These are phyloP conservation scores for Halcyon badia DNA, from an alignment of 2,797 vertebrate species.

Conservation along the genomic window DNA sequence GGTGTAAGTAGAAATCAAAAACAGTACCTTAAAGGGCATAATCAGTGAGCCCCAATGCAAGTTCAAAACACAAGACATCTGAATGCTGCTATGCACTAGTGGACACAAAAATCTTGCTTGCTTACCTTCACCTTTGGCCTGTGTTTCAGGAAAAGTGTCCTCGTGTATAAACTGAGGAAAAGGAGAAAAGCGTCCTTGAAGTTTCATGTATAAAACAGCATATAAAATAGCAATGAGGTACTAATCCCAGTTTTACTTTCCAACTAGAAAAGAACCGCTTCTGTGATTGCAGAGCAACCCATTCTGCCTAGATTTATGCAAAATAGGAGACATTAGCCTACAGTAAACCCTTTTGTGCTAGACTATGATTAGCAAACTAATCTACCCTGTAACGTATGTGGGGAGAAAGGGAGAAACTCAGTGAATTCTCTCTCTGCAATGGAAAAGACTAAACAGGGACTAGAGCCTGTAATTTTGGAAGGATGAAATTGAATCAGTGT, in stretches of 20 bases:
- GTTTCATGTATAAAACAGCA: neutral
- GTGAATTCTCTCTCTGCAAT: neutral
- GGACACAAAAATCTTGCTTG: neutral
- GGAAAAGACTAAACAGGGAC: neutral
- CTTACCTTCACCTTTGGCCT: slow-evolving; percentile 96
- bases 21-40: neutral
- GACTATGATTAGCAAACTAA: neutral
- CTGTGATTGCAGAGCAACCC: neutral
- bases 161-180: slow-evolving; percentile 91
- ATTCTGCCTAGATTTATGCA: neutral
- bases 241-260: neutral
- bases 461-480: neutral
- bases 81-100: neutral
- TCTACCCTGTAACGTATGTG: neutral
- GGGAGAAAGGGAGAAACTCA: neutral
- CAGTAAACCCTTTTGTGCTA: neutral
- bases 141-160: slow-evolving; percentile 94
- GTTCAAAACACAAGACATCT: neutral
- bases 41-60: neutral
- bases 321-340: neutral
- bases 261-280: neutral
- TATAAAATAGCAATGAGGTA: neutral
- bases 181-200: neutral
- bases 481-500: neutral
- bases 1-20: neutral